These are phyloP conservation scores for Phengaris alcon DNA, from an alignment of 2,888 invertebrate species.

Conservation along the genomic window DNA sequence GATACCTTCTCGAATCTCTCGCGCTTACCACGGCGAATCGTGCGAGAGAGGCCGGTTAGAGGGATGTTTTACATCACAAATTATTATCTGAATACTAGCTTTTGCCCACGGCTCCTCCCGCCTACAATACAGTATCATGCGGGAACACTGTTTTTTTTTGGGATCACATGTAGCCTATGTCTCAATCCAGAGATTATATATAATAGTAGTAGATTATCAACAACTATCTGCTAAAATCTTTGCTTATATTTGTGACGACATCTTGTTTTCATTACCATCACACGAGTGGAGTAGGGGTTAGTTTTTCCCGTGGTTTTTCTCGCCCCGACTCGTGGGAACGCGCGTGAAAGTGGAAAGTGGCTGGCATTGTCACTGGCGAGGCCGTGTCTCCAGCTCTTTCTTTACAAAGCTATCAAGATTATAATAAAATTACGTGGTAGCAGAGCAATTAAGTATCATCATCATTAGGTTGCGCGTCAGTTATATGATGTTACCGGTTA, in stretches of 20 bases:
- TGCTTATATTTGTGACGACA: not conserved
- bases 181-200: too few species aligned
- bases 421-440: constrained; percentile 26
- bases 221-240: not conserved
- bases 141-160: too few species aligned
- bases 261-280: constrained; percentile 23
- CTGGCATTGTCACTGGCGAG: constrained; percentile 69
- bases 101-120: too few species aligned
- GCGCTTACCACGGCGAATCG: too few species aligned
- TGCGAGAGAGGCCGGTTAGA: too few species aligned
- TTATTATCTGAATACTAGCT: too few species aligned
- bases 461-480: not conserved
- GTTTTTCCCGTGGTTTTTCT: constrained; percentile 46
- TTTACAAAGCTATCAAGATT: constrained; percentile 56
- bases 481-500: too few species aligned
- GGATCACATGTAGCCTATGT: too few species aligned
- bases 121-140: too few species aligned
- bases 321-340: constrained; percentile 58
- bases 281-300: constrained; percentile 20
- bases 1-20: too few species aligned
- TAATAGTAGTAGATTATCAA: too few species aligned
- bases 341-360: constrained; percentile 74
- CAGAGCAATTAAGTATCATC: constrained; percentile 6
- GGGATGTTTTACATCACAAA: too few species aligned
- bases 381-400: constrained; percentile 62